Conservation (phyloP, 2,113 vertebrate genomes). For the Ciconia maguari region DNA sequence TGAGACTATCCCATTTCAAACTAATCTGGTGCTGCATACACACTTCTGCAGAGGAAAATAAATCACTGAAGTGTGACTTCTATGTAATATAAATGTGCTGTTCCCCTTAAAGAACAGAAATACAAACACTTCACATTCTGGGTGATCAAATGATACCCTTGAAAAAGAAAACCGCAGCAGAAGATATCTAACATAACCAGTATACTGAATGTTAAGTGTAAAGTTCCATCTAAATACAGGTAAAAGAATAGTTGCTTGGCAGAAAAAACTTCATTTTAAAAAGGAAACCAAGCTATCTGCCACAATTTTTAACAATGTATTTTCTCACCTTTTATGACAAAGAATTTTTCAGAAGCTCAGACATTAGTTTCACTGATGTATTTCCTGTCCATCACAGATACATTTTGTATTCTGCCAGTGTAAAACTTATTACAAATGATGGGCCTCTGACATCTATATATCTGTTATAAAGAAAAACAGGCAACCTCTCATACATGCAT, state of each 20-base stretch:
- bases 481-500: neutral
- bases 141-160: slow-evolving; percentile 44
- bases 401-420: neutral
- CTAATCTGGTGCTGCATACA: slow-evolving; percentile 21
- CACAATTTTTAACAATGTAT: slow-evolving; percentile 1
- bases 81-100: slow-evolving; percentile 46
- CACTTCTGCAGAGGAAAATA: slow-evolving; percentile 44
- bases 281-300: neutral
- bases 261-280: neutral
- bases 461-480: neutral
- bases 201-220: slow-evolving; percentile 16
- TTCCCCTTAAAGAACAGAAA: slow-evolving; percentile 49
- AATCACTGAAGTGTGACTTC: slow-evolving; percentile 52
- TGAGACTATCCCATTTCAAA: slow-evolving; percentile 52
- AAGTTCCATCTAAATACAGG: slow-evolving; percentile 2
- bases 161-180: slow-evolving; percentile 19
- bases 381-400: slow-evolving; percentile 14
- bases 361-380: neutral
- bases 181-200: neutral
- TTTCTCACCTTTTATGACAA: slow-evolving; percentile 23
- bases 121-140: slow-evolving; percentile 46
- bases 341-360: slow-evolving; percentile 10
- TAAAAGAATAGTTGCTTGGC: slow-evolving; percentile 8
- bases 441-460: neutral
- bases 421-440: slow-evolving; percentile 4